Percentiles rank a stretch among this genome's conserved stretches.
Evolutionary conservation across 1,140 invertebrate species (phyloP).

Genomic region (Drosophila teissieri): DNA sequence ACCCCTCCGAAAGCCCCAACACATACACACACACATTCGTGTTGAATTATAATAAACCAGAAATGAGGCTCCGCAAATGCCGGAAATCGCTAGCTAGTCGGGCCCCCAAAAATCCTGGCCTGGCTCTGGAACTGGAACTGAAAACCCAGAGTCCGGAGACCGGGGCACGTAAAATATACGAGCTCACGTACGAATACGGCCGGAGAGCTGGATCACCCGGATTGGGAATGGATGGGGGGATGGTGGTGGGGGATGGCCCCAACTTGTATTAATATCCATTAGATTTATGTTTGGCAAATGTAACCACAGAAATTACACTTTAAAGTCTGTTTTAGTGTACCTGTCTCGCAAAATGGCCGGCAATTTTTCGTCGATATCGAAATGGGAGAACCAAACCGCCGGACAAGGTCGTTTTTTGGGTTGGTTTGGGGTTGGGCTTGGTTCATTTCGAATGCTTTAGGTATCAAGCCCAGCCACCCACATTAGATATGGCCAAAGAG

Average conservation of each 20-base stretch:
- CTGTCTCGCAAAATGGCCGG: constrained; percentile 46
- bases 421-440: not conserved
- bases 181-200: constrained; percentile 59
- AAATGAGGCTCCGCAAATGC: constrained; percentile 73
- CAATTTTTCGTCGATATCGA: constrained; percentile 78
- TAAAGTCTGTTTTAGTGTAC: constrained; percentile 49
- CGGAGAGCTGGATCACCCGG: constrained; percentile 23
- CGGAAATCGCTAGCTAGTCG: constrained; percentile 79
- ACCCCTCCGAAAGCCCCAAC: not conserved
- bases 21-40: constrained; percentile 58
- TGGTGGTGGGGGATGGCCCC: constrained; percentile 9
- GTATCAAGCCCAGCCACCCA: constrained; percentile 4
- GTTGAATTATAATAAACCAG: constrained; percentile 82
- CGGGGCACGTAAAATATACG: constrained; percentile 72
- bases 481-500: constrained; percentile 68
- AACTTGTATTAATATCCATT: constrained; percentile 83
- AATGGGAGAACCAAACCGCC: constrained; percentile 28
- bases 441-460: not conserved
- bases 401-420: constrained; percentile 23
- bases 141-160: constrained; percentile 2
- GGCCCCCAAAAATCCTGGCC: constrained; percentile 30
- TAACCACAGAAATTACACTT: constrained; percentile 82
- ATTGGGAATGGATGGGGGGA: not conserved
- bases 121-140: not conserved
- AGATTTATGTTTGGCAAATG: constrained; percentile 82